Evolutionary conservation across 2,113 vertebrate genomes (phyloP).

Genomic region (Calcarius ornatus): DNA sequence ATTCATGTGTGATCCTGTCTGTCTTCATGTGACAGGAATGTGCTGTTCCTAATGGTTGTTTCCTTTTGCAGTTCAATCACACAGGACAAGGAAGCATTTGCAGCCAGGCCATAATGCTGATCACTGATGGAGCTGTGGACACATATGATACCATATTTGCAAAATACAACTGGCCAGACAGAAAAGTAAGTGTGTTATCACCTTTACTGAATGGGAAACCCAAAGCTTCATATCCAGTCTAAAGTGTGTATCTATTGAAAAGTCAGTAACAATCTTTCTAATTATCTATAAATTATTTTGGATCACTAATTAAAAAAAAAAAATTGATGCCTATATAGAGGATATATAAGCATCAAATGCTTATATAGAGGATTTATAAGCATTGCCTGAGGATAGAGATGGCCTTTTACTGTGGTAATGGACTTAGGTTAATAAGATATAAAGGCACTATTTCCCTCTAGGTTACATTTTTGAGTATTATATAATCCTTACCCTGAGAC

Average conservation of each 20-base stretch:
- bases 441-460: neutral
- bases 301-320: neutral
- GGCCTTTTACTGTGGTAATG: neutral
- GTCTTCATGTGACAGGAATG: neutral
- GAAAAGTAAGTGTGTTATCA: constrained; percentile 80
- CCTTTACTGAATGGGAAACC: neutral
- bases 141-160: constrained; percentile 94
- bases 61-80: constrained; percentile 86
- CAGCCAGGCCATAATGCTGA: constrained; percentile 97
- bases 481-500: neutral
- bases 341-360: no score
- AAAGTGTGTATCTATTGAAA: neutral
- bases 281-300: neutral
- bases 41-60: neutral
- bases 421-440: neutral
- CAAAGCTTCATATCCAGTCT: neutral
- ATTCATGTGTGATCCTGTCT: neutral
- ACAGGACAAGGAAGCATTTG: constrained; percentile 95
- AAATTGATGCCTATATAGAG: neutral
- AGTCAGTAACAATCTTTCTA: neutral
- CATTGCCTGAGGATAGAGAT: neutral
- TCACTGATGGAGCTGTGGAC: constrained; percentile 96
- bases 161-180: constrained; percentile 97
- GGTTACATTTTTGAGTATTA: neutral
- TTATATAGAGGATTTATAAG: no score